Evolutionary conservation across 2,888 invertebrate genomes (phyloP).

Genomic region (Lasius fuliginosus): DNA sequence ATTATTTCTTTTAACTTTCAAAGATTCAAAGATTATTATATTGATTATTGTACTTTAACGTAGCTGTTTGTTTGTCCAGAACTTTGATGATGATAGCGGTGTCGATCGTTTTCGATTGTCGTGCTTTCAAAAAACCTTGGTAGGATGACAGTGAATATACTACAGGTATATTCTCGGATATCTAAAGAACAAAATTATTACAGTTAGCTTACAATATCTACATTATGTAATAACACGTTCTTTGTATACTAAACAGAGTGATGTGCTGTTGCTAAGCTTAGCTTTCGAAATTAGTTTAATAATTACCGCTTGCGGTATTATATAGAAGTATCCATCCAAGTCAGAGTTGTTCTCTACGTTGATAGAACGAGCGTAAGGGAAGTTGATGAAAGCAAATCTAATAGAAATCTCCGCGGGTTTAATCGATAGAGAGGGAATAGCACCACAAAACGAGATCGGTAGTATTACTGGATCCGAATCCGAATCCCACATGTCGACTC

Average conservation of each 20-base stretch:
- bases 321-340: slow-evolving; percentile 87
- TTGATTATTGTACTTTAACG: slow-evolving; percentile 71
- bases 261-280: not conserved
- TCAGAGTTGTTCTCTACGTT: slow-evolving; percentile 86
- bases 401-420: slow-evolving; percentile 87
- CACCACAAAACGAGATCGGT: slow-evolving; percentile 87
- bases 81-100: slow-evolving; percentile 86
- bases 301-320: slow-evolving; percentile 85
- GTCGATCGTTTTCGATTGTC: slow-evolving; percentile 86
- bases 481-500: slow-evolving; percentile 88
- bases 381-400: slow-evolving; percentile 89
- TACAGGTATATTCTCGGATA: slow-evolving; percentile 63
- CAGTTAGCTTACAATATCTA: not conserved
- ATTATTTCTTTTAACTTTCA: not conserved
- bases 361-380: slow-evolving; percentile 87
- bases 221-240: not conserved
- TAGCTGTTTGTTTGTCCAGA: slow-evolving; percentile 86
- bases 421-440: slow-evolving; percentile 87
- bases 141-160: slow-evolving; percentile 78
- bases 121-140: slow-evolving; percentile 85
- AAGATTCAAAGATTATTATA: not conserved
- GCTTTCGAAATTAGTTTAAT: not conserved
- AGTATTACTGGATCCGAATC: slow-evolving; percentile 87
- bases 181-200: slow-evolving; percentile 62
- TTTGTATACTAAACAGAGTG: not conserved